A percentile compares a stretch with the other conserved stretches of the same genome.
Conservation (phyloP, 2,888 invertebrate species). For the Acanthoscelides obtectus region DNA sequence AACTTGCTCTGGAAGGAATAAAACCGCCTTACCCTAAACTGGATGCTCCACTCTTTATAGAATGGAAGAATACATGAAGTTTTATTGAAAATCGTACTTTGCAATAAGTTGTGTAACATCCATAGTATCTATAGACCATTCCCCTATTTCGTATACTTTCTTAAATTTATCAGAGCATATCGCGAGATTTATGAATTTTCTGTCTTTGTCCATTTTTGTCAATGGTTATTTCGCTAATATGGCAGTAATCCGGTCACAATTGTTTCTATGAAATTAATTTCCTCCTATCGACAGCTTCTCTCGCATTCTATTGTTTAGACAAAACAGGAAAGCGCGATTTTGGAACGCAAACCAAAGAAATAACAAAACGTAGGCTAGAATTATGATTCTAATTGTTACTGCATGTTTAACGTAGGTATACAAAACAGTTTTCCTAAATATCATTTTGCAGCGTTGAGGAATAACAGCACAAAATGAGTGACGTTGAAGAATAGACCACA, state of each 20-base stretch:
- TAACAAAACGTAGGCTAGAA: neutral
- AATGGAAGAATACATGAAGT: too few species aligned
- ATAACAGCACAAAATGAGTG: too few species aligned
- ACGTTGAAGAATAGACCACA: too few species aligned
- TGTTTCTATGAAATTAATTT: neutral
- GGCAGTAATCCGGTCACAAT: neutral
- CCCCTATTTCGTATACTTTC: neutral
- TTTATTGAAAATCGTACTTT: too few species aligned
- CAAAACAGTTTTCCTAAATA: too few species aligned
- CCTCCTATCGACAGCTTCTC: neutral
- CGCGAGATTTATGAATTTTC: neutral
- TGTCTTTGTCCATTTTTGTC: neutral
- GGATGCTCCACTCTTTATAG: too few species aligned
- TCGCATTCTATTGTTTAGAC: neutral
- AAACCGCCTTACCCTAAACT: too few species aligned
- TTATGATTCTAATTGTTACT: too few species aligned
- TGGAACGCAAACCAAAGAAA: neutral
- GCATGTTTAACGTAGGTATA: too few species aligned
- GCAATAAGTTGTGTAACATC: too few species aligned
- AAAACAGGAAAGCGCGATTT: neutral
- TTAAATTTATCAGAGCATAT: neutral
- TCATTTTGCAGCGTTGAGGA: too few species aligned
- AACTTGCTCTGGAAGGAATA: too few species aligned
- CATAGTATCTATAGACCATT: neutral
- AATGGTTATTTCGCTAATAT: neutral